phyloP scores from a whole-genome alignment of 1,140 invertebrate genomes.

The Papilio polytes region DNA sequence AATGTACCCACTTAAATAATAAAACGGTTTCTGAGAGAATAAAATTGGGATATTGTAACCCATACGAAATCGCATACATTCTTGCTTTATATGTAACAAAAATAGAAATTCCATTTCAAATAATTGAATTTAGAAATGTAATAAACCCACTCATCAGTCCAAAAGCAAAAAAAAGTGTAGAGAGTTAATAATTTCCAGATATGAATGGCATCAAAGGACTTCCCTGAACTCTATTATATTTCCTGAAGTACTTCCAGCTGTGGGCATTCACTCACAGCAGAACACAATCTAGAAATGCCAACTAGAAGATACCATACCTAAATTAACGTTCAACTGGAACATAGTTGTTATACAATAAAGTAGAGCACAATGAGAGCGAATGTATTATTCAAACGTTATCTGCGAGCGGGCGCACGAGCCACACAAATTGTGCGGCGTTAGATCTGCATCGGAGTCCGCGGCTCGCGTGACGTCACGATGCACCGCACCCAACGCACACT shows the following conservation, averaged over 20 bases:
- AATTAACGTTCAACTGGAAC: slow-evolving; percentile 46
- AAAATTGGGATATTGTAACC: no score
- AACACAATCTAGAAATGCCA: slow-evolving; percentile 24
- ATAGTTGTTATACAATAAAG: slow-evolving; percentile 50
- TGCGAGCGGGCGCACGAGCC: slow-evolving; percentile 55
- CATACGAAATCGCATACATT: no score
- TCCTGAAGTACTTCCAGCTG: not conserved
- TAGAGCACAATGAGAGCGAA: slow-evolving; percentile 62
- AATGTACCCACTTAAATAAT: not conserved
- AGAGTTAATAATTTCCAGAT: not conserved
- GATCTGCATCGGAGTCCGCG: slow-evolving; percentile 52
- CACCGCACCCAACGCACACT: slow-evolving; percentile 47
- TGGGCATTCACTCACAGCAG: slow-evolving; percentile 5
- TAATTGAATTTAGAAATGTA: no score
- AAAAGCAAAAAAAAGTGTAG: not conserved
- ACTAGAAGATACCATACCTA: slow-evolving; percentile 21
- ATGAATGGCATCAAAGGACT: not conserved
- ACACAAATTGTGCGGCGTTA: slow-evolving; percentile 62
- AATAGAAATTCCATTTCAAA: no score
- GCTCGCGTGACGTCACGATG: slow-evolving; percentile 53
- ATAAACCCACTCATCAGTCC: no score
- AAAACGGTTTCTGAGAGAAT: not conserved
- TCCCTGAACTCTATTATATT: slow-evolving; percentile 9
- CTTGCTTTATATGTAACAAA: no score
- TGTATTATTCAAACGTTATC: slow-evolving; percentile 67